Evolutionary conservation across 2,888 invertebrate genomes (phyloP).

Genomic region (Dicyrtomina minuta): DNA sequence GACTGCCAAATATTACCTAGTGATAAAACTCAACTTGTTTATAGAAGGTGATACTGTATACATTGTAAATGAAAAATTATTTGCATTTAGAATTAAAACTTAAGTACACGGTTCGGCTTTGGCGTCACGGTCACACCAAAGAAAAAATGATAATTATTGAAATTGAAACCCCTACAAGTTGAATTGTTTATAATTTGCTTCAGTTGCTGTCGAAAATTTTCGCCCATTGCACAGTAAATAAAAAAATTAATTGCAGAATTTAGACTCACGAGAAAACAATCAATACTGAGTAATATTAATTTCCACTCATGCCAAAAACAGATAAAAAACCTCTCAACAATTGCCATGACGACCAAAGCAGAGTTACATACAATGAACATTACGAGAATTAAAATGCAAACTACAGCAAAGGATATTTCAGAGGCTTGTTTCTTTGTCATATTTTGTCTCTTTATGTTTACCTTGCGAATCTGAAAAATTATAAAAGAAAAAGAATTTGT

Average conservation of each 20-base stretch:
- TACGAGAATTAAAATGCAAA: neutral
- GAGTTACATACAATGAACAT: neutral
- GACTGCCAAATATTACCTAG: no score
- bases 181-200: neutral
- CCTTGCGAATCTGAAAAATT: neutral
- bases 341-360: neutral
- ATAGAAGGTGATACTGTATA: no score
- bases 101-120: no score
- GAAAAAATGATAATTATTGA: no score
- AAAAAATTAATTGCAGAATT: neutral
- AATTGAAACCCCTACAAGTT: no score
- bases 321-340: neutral
- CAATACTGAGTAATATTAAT: neutral
- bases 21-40: no score
- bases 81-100: no score
- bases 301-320: neutral
- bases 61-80: no score
- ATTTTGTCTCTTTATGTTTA: neutral
- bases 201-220: neutral
- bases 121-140: no score
- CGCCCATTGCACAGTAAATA: slow-evolving; percentile 4
- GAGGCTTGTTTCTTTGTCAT: neutral
- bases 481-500: no score
- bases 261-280: neutral
- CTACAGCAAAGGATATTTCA: neutral